phyloP scores from a whole-genome alignment of 2,888 invertebrate genomes.

The Tetragnatha montana region DNA sequence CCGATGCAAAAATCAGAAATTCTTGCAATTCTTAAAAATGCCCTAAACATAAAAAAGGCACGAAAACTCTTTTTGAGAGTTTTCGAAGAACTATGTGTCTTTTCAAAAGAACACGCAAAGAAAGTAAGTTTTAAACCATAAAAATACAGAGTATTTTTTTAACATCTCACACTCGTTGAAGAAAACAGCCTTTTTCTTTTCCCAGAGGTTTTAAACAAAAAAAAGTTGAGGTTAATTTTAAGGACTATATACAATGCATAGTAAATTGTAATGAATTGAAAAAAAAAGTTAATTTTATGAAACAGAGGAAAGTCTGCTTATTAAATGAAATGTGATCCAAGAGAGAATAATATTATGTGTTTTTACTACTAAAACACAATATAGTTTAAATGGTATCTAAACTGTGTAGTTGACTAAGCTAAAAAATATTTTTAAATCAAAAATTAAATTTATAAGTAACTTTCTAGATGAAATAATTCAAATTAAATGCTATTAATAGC shows the following conservation, averaged over 20 bases:
- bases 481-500: too few relatives aligned
- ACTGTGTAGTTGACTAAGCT: too few relatives aligned
- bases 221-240: not conserved
- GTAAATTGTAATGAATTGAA: not conserved
- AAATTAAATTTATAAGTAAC: too few relatives aligned
- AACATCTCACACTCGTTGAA: not conserved
- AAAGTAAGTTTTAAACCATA: not conserved
- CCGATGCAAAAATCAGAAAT: too few relatives aligned
- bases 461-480: too few relatives aligned
- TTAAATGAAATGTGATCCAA: not conserved
- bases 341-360: too few relatives aligned
- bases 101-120: not conserved
- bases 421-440: too few relatives aligned
- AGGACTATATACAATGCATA: not conserved
- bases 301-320: not conserved
- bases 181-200: not conserved
- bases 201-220: not conserved
- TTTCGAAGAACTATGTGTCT: not conserved
- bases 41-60: too few relatives aligned
- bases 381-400: too few relatives aligned
- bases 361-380: too few relatives aligned
- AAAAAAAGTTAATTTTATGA: not conserved
- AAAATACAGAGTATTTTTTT: not conserved
- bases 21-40: too few relatives aligned
- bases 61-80: too few relatives aligned